A percentile compares a stretch with the other conserved stretches of the same genome.
phyloP scores from a whole-genome alignment of 2,888 invertebrate genomes.

The Alviniconcha strummeri region DNA sequence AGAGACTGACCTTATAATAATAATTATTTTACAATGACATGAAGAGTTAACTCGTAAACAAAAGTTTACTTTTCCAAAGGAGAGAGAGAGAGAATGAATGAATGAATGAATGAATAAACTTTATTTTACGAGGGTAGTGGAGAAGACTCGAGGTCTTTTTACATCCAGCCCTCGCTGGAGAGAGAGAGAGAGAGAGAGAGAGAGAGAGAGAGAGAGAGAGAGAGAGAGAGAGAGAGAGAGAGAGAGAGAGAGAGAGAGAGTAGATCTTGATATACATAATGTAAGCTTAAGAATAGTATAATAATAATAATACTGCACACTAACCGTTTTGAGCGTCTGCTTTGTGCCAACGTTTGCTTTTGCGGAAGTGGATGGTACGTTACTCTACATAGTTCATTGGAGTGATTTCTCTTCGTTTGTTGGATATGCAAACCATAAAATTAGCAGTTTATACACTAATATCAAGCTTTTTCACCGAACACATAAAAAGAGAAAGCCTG shows the following conservation, averaged over 20 bases:
- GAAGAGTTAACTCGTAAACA: background rate
- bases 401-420: no score
- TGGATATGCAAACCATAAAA: no score
- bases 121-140: no score
- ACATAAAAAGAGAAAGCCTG: background rate
- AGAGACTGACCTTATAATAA: background rate
- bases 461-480: background rate
- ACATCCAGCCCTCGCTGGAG: no score
- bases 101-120: no score
- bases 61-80: background rate
- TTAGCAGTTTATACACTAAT: background rate
- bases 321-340: background rate
- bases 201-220: background rate
- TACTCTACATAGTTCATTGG: no score
- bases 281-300: background rate
- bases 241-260: background rate
- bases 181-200: no score
- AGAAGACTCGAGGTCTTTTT: no score
- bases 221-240: constrained; percentile 2
- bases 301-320: background rate
- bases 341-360: no score
- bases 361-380: no score
- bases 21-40: background rate
- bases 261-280: background rate
- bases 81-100: no score